Evolutionary conservation across 2,888 invertebrate genomes (phyloP).

Genomic region (Parthenolecanium corni): DNA sequence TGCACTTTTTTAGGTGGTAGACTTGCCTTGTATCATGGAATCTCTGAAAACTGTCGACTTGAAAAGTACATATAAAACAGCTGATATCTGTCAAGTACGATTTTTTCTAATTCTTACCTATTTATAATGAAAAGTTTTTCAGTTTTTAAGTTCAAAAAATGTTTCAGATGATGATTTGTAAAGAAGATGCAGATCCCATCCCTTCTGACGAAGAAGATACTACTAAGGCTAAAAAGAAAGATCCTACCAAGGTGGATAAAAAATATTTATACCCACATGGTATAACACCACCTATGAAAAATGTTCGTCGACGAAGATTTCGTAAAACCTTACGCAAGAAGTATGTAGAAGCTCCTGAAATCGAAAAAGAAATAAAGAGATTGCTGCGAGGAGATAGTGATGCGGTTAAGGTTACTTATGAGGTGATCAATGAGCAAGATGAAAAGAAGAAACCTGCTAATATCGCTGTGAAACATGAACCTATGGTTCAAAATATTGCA

Average conservation of each 20-base stretch:
- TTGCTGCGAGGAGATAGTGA: conserved; percentile 63
- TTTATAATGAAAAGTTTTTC: not conserved
- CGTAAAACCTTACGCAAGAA: conserved; percentile 93
- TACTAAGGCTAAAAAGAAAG: conserved; percentile 69
- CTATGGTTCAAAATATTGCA: conserved; percentile 25
- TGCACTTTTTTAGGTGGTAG: conserved; percentile 51
- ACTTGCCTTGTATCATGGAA: conserved; percentile 84
- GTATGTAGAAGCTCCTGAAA: conserved; percentile 92
- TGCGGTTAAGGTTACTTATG: conserved; percentile 77
- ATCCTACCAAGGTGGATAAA: conserved; percentile 74
- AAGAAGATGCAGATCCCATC: conserved; percentile 70
- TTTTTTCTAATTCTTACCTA: not conserved
- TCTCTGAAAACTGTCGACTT: conserved; percentile 90
- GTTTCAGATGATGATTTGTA: conserved; percentile 64
- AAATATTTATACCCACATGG: conserved; percentile 93
- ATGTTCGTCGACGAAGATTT: conserved; percentile 82
- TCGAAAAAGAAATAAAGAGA: conserved; percentile 67
- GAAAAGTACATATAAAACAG: conserved; percentile 95
- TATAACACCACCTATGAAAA: conserved; percentile 88
- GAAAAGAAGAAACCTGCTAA: conserved; percentile 39
- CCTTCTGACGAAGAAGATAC: conserved; percentile 66
- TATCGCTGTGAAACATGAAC: conserved; percentile 35
- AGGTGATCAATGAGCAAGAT: conserved; percentile 78
- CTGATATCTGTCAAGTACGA: conserved; percentile 79
- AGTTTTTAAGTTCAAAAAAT: not conserved